Evolutionary conservation across 2,888 invertebrate species (phyloP).

Genomic region (Ephialtes manifestator): DNA sequence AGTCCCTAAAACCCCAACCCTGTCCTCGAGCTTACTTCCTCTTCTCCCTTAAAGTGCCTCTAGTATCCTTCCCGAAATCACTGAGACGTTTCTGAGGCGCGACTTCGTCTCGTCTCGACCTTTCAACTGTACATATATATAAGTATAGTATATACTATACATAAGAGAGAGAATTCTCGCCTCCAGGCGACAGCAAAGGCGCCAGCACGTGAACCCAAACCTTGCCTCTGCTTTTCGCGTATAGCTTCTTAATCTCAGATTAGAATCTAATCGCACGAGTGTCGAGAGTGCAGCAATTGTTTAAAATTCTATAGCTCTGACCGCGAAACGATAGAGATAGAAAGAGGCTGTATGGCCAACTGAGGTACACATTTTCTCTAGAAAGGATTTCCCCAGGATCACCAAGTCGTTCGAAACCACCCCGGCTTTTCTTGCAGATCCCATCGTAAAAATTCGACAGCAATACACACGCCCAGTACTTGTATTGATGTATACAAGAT

Average conservation of each 20-base stretch:
- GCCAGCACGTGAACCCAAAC: constrained; percentile 23
- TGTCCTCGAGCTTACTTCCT: neutral
- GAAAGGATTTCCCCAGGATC: constrained; percentile 39
- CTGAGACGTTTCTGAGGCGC: constrained; percentile 20
- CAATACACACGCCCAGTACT: neutral
- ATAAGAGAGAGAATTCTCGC: constrained; percentile 18
- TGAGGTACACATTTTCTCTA: constrained; percentile 25
- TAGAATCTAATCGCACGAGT: constrained; percentile 45
- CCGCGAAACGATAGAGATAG: constrained; percentile 40
- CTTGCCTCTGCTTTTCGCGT: constrained; percentile 4
- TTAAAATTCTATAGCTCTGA: constrained; percentile 45
- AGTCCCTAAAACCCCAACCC: constrained; percentile 19
- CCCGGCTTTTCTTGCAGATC: constrained; percentile 25
- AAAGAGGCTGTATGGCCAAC: constrained; percentile 11
- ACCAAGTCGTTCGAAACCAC: neutral
- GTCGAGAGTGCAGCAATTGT: constrained; percentile 37
- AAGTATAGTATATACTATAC: neutral
- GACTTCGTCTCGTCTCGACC: constrained; percentile 34
- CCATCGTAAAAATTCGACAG: constrained; percentile 19
- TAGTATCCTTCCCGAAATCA: constrained; percentile 34
- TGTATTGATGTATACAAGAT: neutral
- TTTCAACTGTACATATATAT: constrained; percentile 21
- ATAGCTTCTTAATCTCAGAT: constrained; percentile 49
- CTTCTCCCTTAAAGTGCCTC: constrained; percentile 12
- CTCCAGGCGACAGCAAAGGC: constrained; percentile 30